Evolutionary conservation across 2,113 vertebrate genomes (phyloP), one percentile per base, ranked within the genome.

Genomic region (Cebidichthys violaceus): DNA sequence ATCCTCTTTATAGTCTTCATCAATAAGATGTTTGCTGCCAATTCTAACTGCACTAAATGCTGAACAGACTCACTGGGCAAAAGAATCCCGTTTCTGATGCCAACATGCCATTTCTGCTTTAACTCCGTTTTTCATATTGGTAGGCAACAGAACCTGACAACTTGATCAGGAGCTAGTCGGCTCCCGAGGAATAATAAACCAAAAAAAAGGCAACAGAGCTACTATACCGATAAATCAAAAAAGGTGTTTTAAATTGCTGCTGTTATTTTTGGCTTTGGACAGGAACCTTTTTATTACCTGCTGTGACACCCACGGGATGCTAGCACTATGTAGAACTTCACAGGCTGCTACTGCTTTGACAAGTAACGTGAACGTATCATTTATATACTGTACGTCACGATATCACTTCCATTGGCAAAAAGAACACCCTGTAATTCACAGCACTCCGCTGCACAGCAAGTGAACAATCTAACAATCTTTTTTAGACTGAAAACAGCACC

Each of bases 1-100:
- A 75, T 82, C 81, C 66, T 76, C 67, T 79, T 78, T 76, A 45
- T 52, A 66, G 41, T 75, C 43, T 64, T 68, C 27, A 83, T 89
- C 67, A 81, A 66, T 61, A 59, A 39, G 15, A 43, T 6, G 64
- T 52, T 77, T 39, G 64, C 77, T 89, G 87, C 80, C 70, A 85
- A 68, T 61, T 79, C 57, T 69, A 22, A 15, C 43, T 75, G 43
- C 61, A 72, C 81, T 69, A 70, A 86, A 70, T 65, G 76, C 41
- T 75, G 68, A 75, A 60, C 22, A 69, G 50, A 68, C 55, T 75
- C 33, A 33, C 60, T 41, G 72, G 72, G 69, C 41, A 69, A 35
- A 74, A 73, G 54, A 29, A 69, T 39, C 50, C 8, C 8, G 64
- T 59, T 27, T 79, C 55, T 31, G 33, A 70, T 47, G 85, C 84